These are phyloP conservation scores for Nasonia oneida DNA, from an alignment of 2,888 invertebrate species.

Conservation along the genomic window DNA sequence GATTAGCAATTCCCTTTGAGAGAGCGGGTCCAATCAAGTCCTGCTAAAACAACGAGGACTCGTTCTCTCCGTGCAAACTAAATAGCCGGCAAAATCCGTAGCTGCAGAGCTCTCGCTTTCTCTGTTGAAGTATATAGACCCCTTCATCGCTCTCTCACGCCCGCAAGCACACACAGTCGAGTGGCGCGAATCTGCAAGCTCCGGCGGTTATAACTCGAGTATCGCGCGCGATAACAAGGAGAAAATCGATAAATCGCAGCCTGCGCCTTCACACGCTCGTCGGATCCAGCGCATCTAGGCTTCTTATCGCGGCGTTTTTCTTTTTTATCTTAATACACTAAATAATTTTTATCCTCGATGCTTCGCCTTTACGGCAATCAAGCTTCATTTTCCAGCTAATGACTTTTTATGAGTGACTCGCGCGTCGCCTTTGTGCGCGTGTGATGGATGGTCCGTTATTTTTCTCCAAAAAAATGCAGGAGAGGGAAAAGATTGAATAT, in stretches of 20 bases:
- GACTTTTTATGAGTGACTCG: neutral
- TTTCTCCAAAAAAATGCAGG: neutral
- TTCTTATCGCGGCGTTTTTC: neutral
- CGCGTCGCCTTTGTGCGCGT: neutral
- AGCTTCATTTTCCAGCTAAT: conserved; percentile 46
- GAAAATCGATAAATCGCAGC: conserved; percentile 48
- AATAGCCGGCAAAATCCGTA: neutral
- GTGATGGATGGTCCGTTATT: neutral
- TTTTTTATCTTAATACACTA: neutral
- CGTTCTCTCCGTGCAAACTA: neutral
- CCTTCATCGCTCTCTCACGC: neutral
- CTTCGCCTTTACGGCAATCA: neutral
- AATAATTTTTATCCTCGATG: too few species aligned
- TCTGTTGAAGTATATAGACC: neutral
- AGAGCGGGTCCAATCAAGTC: neutral
- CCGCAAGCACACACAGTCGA: neutral
- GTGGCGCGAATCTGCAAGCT: neutral
- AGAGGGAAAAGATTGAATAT: neutral
- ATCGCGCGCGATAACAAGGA: conserved; percentile 42
- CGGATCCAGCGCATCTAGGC: neutral
- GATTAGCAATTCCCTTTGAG: neutral
- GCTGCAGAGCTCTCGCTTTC: neutral
- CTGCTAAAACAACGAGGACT: neutral
- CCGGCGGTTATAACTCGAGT: conserved; percentile 35
- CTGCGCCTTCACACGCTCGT: neutral